Evolutionary conservation across 2,797 vertebrate species (phyloP).

Genomic region (Sylvilagus floridanus): DNA sequence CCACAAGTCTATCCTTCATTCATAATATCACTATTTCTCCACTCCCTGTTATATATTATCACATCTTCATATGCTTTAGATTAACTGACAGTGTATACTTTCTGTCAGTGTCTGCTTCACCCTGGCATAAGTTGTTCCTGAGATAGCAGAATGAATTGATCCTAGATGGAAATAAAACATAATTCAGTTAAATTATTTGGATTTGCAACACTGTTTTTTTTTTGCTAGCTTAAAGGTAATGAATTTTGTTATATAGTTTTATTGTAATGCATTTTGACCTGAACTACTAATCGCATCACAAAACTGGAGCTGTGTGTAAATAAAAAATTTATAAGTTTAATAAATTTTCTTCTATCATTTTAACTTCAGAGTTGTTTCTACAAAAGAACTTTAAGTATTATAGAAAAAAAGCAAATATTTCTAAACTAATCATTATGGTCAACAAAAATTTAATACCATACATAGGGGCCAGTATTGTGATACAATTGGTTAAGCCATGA

Average conservation of each 20-base stretch:
- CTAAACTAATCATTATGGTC: neutral
- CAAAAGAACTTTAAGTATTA: neutral
- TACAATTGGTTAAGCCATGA: too few relatives aligned
- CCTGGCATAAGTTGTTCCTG: neutral
- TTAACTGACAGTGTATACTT: neutral
- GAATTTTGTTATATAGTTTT: conserved; percentile 32
- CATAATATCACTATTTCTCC: neutral
- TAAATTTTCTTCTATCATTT: conserved; percentile 48
- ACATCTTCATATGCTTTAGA: neutral
- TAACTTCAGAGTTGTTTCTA: conserved; percentile 31
- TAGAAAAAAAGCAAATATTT: neutral
- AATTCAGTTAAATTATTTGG: neutral
- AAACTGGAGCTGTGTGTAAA: neutral
- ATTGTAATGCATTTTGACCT: conserved; percentile 19
- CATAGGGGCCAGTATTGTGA: too few relatives aligned
- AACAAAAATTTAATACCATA: conserved; percentile 3
- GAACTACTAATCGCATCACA: neutral
- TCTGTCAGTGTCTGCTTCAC: neutral
- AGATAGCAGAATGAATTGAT: neutral
- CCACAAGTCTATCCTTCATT: neutral
- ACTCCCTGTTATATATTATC: neutral
- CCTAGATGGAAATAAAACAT: neutral
- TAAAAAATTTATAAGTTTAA: neutral
- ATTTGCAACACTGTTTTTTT: conserved; percentile 49
- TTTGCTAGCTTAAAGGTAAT: conserved; percentile 31